Percentiles rank a stretch among this genome's conserved stretches.
Conservation (phyloP, 1,140 invertebrate species). For the Gerris buenoi region DNA sequence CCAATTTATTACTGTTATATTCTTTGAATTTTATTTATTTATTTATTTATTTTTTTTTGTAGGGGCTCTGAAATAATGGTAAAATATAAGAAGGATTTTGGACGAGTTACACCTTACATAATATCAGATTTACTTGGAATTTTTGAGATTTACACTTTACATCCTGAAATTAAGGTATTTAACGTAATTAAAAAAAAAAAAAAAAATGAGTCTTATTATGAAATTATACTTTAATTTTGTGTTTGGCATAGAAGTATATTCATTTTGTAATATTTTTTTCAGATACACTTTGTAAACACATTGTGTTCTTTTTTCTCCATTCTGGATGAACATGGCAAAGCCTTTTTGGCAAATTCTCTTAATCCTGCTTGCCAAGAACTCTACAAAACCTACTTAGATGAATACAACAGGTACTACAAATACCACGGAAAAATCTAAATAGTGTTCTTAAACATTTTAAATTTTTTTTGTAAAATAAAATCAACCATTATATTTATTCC, state of each 20-base stretch:
- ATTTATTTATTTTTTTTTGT: too few relatives aligned
- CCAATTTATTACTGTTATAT: too few relatives aligned
- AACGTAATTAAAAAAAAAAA: too few relatives aligned
- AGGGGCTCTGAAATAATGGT: conserved; percentile 26
- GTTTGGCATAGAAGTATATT: not conserved
- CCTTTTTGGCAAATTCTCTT: conserved; percentile 30
- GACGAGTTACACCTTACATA: conserved; percentile 29
- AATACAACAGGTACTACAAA: conserved; percentile 33
- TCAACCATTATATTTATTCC: too few relatives aligned
- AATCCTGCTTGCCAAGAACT: conserved; percentile 29
- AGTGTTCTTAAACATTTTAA: too few relatives aligned
- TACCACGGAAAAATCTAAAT: conserved; percentile 32
- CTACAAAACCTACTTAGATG: conserved; percentile 29
- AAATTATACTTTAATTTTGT: conserved; percentile 6
- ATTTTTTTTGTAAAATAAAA: too few relatives aligned
- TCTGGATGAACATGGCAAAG: conserved; percentile 31
- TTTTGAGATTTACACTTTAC: conserved; percentile 29
- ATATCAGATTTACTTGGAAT: conserved; percentile 31
- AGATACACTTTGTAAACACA: conserved; percentile 30
- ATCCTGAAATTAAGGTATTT: conserved; percentile 32
- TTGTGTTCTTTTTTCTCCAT: conserved; percentile 30
- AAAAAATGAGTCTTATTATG: conserved; percentile 3
- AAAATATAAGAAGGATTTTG: conserved; percentile 30
- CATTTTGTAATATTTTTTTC: conserved; percentile 12
- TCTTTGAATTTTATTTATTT: too few relatives aligned